Evolutionary conservation across 2,888 invertebrate genomes (phyloP).

Genomic region (Chalcosyrphus nemorum): DNA sequence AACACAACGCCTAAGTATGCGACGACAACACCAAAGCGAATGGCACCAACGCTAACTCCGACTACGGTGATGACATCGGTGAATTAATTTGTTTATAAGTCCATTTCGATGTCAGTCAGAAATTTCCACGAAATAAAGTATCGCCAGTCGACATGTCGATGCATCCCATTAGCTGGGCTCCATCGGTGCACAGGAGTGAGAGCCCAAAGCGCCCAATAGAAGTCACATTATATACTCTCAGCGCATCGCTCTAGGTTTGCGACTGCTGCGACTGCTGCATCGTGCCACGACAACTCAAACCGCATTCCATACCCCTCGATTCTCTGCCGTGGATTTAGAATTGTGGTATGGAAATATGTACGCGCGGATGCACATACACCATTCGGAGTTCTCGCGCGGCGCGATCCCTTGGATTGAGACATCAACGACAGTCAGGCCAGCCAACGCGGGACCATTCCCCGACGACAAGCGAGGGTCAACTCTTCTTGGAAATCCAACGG

Average conservation of each 20-base stretch:
- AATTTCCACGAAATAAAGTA: slow-evolving; percentile 75
- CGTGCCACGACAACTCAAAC: slow-evolving; percentile 61
- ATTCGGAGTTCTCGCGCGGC: slow-evolving; percentile 66
- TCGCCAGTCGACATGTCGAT: slow-evolving; percentile 72
- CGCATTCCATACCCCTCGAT: slow-evolving; percentile 71
- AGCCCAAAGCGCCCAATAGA: slow-evolving; percentile 70
- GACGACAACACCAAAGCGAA: slow-evolving; percentile 57
- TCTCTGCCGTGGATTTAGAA: slow-evolving; percentile 70
- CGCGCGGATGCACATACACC: slow-evolving; percentile 77
- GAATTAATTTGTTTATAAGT: slow-evolving; percentile 75
- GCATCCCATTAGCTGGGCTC: slow-evolving; percentile 65
- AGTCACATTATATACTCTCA: slow-evolving; percentile 67
- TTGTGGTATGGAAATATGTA: slow-evolving; percentile 82
- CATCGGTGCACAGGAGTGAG: slow-evolving; percentile 32
- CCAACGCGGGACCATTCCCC: slow-evolving; percentile 61
- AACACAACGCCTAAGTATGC: slow-evolving; percentile 25
- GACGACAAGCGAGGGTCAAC: slow-evolving; percentile 47
- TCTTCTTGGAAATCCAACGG: slow-evolving; percentile 72
- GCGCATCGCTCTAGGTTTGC: slow-evolving; percentile 54
- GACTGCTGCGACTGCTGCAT: slow-evolving; percentile 69
- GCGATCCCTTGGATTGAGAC: slow-evolving; percentile 72
- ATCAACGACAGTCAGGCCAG: slow-evolving; percentile 57
- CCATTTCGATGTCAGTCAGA: slow-evolving; percentile 74
- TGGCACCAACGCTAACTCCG: slow-evolving; percentile 39
- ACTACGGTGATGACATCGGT: slow-evolving; percentile 72